A percentile compares a stretch with the other conserved stretches of the same genome.
Conservation (phyloP, 2,797 vertebrate genomes). For the Schizopygopsis pylzovi region DNA sequence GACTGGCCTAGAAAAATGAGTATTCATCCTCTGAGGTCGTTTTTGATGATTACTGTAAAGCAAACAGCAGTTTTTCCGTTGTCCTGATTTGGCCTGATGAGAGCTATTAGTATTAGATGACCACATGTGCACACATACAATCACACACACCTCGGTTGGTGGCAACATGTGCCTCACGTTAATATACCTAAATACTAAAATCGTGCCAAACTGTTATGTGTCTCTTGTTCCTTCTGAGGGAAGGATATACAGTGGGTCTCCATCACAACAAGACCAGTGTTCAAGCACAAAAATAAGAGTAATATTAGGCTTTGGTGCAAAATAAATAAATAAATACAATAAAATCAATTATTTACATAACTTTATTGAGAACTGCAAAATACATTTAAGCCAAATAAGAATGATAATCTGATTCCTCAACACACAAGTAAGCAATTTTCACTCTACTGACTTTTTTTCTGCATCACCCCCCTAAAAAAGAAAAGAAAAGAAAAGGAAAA, state of each 20-base stretch:
- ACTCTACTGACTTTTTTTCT: no score
- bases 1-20: conserved; percentile 34
- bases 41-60: conserved; percentile 32
- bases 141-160: not conserved
- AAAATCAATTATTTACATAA: not conserved
- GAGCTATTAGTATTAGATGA: not conserved
- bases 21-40: conserved; percentile 10
- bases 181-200: not conserved
- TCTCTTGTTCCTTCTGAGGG: not conserved
- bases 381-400: not conserved
- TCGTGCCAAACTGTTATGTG: conserved; percentile 7
- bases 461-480: no score
- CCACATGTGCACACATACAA: not conserved
- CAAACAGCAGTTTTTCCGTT: not conserved
- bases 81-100: conserved; percentile 19
- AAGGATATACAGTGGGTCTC: not conserved
- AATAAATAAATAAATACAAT: not conserved
- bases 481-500: no score
- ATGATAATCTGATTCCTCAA: not conserved
- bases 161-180: not conserved
- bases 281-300: not conserved
- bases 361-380: not conserved
- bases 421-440: no score
- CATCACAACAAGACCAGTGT: not conserved
- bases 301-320: not conserved